phyloP scores from a whole-genome alignment of 1,140 invertebrate genomes.

The Hycleus phaleratus region DNA sequence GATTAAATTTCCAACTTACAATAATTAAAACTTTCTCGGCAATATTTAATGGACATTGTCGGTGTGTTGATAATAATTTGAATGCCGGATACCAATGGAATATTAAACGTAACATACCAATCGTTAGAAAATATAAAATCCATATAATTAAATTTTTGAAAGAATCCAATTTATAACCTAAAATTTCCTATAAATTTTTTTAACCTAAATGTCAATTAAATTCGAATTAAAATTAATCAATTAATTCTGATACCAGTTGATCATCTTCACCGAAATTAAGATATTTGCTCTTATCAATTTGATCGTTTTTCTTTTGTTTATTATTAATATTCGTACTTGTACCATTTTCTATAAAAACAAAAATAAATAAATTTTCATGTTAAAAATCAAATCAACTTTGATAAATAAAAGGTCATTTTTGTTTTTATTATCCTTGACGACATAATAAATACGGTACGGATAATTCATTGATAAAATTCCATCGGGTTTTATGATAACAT shows the following conservation, averaged over 20 bases:
- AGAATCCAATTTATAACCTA: slow-evolving; percentile 52
- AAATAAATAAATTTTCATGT: too few species aligned
- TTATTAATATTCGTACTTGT: too few species aligned
- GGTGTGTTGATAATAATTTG: slow-evolving; percentile 66
- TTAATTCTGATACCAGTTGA: slow-evolving; percentile 47
- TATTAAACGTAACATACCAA: slow-evolving; percentile 67
- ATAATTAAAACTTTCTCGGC: slow-evolving; percentile 72
- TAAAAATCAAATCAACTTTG: too few species aligned
- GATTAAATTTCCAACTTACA: slow-evolving; percentile 45
- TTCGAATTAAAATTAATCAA: neutral
- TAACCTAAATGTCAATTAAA: neutral
- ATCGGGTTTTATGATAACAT: too few species aligned
- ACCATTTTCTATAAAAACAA: too few species aligned
- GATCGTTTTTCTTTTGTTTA: too few species aligned
- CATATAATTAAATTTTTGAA: slow-evolving; percentile 50
- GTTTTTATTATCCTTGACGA: too few species aligned
- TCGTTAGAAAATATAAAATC: slow-evolving; percentile 55
- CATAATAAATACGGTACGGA: too few species aligned
- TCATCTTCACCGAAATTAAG: slow-evolving; percentile 59
- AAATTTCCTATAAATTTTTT: slow-evolving; percentile 48
- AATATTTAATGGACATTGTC: slow-evolving; percentile 56
- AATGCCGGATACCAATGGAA: slow-evolving; percentile 83
- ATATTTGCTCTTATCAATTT: slow-evolving; percentile 27
- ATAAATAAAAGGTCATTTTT: too few species aligned
- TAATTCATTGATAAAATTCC: too few species aligned